Percentiles rank a stretch among this genome's conserved stretches.
phyloP scores from a whole-genome alignment of 2,888 invertebrate genomes.

The Limenitis camilla region DNA sequence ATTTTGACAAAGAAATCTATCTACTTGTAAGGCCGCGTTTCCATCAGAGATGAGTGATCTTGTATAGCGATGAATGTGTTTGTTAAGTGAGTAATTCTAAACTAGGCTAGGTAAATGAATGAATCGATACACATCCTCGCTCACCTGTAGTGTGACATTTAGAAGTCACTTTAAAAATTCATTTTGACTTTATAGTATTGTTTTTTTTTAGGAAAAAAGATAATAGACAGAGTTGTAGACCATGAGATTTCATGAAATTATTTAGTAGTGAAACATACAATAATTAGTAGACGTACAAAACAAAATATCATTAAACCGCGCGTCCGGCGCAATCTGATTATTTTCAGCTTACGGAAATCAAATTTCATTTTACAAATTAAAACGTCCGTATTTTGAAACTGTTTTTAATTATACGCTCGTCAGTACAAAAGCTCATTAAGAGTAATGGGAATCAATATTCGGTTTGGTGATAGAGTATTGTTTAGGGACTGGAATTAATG shows the following conservation, averaged over 20 bases:
- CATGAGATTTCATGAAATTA: background rate
- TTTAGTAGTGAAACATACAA: background rate
- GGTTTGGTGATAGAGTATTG: slow-evolving; percentile 25
- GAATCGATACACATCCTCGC: no score
- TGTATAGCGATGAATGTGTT: no score
- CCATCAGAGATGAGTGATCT: no score
- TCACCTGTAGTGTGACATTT: no score
- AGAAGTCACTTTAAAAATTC: no score
- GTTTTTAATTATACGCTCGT: slow-evolving; percentile 23
- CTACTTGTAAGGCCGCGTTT: no score
- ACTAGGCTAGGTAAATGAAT: no score
- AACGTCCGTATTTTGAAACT: slow-evolving; percentile 17
- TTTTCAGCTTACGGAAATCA: slow-evolving; percentile 16
- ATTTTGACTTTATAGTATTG: no score
- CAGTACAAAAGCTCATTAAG: slow-evolving; percentile 21
- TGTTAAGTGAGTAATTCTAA: no score
- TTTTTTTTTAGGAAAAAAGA: no score
- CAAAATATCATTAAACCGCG: slow-evolving; percentile 12
- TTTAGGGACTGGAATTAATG: slow-evolving; percentile 19
- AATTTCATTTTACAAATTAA: slow-evolving; percentile 19
- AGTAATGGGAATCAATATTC: slow-evolving; percentile 22
- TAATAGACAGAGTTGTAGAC: no score
- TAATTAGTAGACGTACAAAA: slow-evolving; percentile 6
- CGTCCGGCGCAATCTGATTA: slow-evolving; percentile 16
- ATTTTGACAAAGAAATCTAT: no score